Conservation (phyloP, 2,888 invertebrate genomes). For the Cryptus viduatorius region DNA sequence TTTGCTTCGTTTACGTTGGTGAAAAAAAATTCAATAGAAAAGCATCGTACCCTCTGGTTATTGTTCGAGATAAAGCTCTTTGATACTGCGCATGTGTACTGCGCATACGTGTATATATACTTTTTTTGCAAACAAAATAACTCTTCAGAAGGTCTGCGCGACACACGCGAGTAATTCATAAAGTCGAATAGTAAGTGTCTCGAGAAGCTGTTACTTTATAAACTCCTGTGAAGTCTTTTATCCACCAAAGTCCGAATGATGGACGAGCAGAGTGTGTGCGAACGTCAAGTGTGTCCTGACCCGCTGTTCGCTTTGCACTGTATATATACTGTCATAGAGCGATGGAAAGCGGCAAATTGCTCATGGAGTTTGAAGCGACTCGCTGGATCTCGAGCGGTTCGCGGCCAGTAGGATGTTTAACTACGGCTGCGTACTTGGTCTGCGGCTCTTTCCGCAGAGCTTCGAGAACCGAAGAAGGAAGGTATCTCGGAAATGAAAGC, state of each 20-base stretch:
- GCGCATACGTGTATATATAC: background rate
- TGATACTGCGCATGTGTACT: background rate
- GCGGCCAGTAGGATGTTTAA: background rate
- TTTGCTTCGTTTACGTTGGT: constrained; percentile 1
- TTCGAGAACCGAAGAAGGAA: background rate
- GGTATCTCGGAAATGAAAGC: constrained; percentile 4
- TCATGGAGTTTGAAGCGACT: constrained; percentile 31
- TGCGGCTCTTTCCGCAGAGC: background rate
- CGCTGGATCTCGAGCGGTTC: constrained; percentile 39
- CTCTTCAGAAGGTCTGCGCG: background rate
- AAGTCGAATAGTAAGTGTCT: constrained; percentile 39
- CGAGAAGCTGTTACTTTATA: constrained; percentile 16
- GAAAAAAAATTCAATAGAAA: constrained; percentile 23
- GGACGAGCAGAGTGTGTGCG: constrained; percentile 24
- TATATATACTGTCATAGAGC: background rate
- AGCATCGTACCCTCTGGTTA: background rate
- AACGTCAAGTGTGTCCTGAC: constrained; percentile 4
- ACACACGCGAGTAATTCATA: constrained; percentile 10
- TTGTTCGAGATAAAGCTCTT: background rate
- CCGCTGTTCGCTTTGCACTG: background rate
- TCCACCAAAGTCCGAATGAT: constrained; percentile 24
- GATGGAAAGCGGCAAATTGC: constrained; percentile 10
- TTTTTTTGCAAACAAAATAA: background rate
- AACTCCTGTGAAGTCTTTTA: constrained; percentile 6
- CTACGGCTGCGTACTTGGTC: background rate